Conservation (phyloP, 2,888 invertebrate species). For the Meliscaeva auricollis region DNA sequence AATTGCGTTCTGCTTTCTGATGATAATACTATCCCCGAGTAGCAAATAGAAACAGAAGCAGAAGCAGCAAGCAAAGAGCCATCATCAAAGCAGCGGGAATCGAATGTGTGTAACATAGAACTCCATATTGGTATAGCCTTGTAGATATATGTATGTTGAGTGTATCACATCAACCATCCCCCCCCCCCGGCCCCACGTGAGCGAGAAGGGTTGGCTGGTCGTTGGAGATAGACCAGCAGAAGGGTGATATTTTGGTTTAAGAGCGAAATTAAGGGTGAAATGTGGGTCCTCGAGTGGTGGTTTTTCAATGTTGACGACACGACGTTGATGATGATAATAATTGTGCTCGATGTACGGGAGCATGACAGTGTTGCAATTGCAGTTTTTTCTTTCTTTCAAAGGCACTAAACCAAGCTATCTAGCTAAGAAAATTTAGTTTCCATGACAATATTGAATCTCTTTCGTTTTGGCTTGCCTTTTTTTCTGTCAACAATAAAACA, state of each 20-base stretch:
- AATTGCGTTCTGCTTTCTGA: constrained; percentile 22
- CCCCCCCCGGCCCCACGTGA: constrained; percentile 1
- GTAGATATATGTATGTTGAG: too few relatives aligned
- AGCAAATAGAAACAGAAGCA: constrained; percentile 52
- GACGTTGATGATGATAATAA: constrained; percentile 16
- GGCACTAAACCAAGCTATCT: too few relatives aligned
- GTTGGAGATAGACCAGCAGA: constrained; percentile 5
- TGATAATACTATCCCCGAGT: constrained; percentile 37
- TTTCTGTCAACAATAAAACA: too few relatives aligned
- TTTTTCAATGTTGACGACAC: constrained; percentile 5
- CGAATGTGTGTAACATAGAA: constrained; percentile 54
- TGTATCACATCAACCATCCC: background rate
- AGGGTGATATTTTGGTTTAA: constrained; percentile 51
- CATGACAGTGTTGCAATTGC: constrained; percentile 56
- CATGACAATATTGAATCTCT: too few relatives aligned
- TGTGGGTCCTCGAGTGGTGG: constrained; percentile 55
- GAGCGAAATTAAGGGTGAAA: constrained; percentile 71
- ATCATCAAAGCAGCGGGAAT: constrained; percentile 45
- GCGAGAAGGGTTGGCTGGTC: constrained; percentile 46
- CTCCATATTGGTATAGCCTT: too few relatives aligned
- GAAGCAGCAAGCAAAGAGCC: constrained; percentile 5
- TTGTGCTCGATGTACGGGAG: constrained; percentile 9
- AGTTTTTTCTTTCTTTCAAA: background rate
- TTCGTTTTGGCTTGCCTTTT: too few relatives aligned
- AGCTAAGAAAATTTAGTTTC: too few relatives aligned